Evolutionary conservation across 2,888 invertebrate species (phyloP).

Genomic region (Diabrotica balteata): DNA sequence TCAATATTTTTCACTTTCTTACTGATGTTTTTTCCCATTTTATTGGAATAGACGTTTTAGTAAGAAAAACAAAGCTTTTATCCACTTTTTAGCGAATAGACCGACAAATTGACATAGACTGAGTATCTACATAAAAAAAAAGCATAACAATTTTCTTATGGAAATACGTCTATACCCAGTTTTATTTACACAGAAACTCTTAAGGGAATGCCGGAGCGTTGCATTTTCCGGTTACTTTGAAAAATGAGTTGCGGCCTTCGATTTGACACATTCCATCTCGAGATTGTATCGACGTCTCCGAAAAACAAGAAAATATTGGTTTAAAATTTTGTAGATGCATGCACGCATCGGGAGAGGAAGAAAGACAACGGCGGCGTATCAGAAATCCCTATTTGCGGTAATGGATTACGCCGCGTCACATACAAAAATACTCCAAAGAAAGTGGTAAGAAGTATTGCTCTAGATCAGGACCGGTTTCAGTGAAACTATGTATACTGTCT

Average conservation of each 20-base stretch:
- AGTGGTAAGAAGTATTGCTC: constrained; percentile 1
- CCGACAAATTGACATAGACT: too few species aligned
- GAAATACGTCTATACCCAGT: too few species aligned
- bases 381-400: constrained; percentile 5
- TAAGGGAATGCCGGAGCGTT: neutral
- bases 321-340: constrained; percentile 7
- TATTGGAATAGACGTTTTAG: too few species aligned
- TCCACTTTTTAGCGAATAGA: too few species aligned
- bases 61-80: too few species aligned
- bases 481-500: too few species aligned
- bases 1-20: too few species aligned
- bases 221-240: constrained; percentile 1
- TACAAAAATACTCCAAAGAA: constrained; percentile 7
- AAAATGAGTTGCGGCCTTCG: neutral
- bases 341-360: constrained; percentile 4
- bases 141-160: too few species aligned
- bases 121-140: too few species aligned
- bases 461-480: neutral
- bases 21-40: too few species aligned
- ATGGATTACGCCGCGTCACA: constrained; percentile 9
- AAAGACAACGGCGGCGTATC: neutral
- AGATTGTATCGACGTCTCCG: constrained; percentile 8
- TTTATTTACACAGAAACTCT: too few species aligned
- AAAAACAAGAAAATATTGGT: constrained; percentile 8
- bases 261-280: constrained; percentile 6